Percentiles rank a stretch among this genome's conserved stretches.
Conservation (phyloP, 2,888 invertebrate genomes). For the Octodonta nipae region DNA sequence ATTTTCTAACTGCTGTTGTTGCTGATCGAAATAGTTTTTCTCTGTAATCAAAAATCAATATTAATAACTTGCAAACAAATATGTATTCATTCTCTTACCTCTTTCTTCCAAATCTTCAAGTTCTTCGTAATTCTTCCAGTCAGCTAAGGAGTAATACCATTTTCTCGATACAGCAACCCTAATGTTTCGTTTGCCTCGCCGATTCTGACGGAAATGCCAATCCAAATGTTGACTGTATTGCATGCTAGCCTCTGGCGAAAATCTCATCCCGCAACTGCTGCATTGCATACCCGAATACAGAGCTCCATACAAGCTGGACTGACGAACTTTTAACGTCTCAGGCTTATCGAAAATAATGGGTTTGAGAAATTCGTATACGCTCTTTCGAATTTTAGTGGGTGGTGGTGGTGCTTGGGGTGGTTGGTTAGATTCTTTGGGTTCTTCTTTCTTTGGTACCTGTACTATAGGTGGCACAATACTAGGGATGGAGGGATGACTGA, state of each 20-base stretch:
- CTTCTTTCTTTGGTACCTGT: not conserved
- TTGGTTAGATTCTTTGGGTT: not conserved
- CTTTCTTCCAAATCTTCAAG: slow-evolving; percentile 81
- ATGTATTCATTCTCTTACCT: slow-evolving; percentile 38
- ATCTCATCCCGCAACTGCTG: slow-evolving; percentile 87
- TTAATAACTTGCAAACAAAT: not conserved
- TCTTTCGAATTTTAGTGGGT: slow-evolving; percentile 15
- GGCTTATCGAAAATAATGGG: slow-evolving; percentile 54
- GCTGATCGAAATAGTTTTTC: slow-evolving; percentile 79
- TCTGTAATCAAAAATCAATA: slow-evolving; percentile 38
- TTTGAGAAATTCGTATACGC: slow-evolving; percentile 36
- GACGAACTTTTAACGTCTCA: slow-evolving; percentile 59
- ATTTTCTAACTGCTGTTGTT: slow-evolving; percentile 40
- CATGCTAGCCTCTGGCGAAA: slow-evolving; percentile 77
- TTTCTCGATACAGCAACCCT: slow-evolving; percentile 69
- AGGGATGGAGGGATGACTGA: no score
- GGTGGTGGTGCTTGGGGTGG: not conserved
- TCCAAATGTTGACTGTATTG: slow-evolving; percentile 91
- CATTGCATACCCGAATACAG: slow-evolving; percentile 91
- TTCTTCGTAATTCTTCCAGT: slow-evolving; percentile 92
- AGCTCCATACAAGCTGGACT: slow-evolving; percentile 52
- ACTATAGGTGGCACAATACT: no score
- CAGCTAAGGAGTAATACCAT: slow-evolving; percentile 81
- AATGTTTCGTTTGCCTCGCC: slow-evolving; percentile 72
- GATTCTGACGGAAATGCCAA: slow-evolving; percentile 95